Evolutionary conservation across 2,113 vertebrate species (phyloP), one percentile per base, ranked within the genome.

Genomic region (Chionodraco myersi): DNA sequence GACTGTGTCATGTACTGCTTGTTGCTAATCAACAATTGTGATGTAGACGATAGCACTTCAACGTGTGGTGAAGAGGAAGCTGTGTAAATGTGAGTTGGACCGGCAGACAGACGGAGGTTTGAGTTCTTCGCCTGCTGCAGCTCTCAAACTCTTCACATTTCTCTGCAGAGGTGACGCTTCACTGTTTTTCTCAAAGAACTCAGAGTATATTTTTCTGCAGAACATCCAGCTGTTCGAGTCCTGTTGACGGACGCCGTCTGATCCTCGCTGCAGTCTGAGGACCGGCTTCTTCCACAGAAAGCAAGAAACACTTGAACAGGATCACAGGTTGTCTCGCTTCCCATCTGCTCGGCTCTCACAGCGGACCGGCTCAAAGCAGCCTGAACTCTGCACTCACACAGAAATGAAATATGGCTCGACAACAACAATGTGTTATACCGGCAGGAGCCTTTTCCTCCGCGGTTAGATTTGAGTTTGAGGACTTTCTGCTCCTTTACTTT

Each of bases 321-420:
- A 62, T 7, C 48, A n/a, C 18, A 47, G 26, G n/a, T 10, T 51
- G 51, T 16, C 15, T 7, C 3, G 26, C 9, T n/a, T 53, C 11
- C 34, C 61, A 15, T 51, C 60, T 56, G 49, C 60, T 54, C 14
- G 16, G 34, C 30, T 14, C 30, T 41, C 10, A 3, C 41, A 51
- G 44, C 1, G n/a, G n/a, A 78, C 1, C 18, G n/a, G 54, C 61
- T 59, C 26, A 30, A 1, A 73, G 53, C 56, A 60, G 36, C 26
- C 47, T 26, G 4, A 48, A 56, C 57, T 7, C 36, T 56, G 26
- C 18, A 10, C 49, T 73, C 71, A 3, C 64, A 30, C 41, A 26
- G 18, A 64, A 58, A 69, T 75, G 30, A 75, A 75, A 70, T 44
- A 64, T 70, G 66, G 30, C 11, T 10, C 65, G 57, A 59, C 57